Base-by-base conservation (phyloP, 2,797 vertebrate genomes). In the Xenops minutus region DNA sequence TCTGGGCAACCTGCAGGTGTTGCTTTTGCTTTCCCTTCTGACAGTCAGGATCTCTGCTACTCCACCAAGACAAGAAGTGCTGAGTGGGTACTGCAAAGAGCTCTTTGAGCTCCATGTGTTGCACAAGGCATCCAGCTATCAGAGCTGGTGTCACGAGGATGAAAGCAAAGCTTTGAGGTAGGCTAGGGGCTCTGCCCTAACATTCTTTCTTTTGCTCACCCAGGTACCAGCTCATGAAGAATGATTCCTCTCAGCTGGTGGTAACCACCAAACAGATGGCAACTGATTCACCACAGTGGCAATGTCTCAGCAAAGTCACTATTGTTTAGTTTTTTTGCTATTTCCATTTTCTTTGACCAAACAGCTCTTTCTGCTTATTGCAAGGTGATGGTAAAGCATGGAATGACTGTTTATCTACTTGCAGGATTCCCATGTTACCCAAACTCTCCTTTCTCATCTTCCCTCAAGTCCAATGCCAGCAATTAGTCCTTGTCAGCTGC, bases 401-500 rank as follows among this genome's bases (percentile, higher is more conserved):
- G 75, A 73, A 56, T 0, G 41, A 85, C 34, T 75, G 39, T 72
- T 82, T 75, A 34, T 79, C 26, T 90, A 20, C 62, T 94, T 69
- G 52, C 71, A 79, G 37, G 52, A 66, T 37, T 88, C 55, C 74
- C 6, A 1, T 1, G 1, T 88, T 85, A 62, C 30, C 56, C 34
- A 56, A 30, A 37, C 37, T 74, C 20, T 75, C 37, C 37, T 72
- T 85, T 59, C 58, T 62, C n/a, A 4, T 67, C n/a, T 92, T 55
- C 52, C 44, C 48, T 48, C 14, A 32, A n/a, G 43, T 73, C 89
- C 85, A 46, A 14, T 76, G 54, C 52, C 69, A 95, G 82, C 48
- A 90, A 75, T 81, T 93, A 79, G 74, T 69, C 61, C 83, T 82
- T 76, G 63, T 69, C 79, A 93, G 74, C 85, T 82, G 90, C 80